A percentile compares a stretch with the other conserved stretches of the same genome.
Conservation (phyloP, 2,888 invertebrate genomes). For the Gymnosoma rotundatum region DNA sequence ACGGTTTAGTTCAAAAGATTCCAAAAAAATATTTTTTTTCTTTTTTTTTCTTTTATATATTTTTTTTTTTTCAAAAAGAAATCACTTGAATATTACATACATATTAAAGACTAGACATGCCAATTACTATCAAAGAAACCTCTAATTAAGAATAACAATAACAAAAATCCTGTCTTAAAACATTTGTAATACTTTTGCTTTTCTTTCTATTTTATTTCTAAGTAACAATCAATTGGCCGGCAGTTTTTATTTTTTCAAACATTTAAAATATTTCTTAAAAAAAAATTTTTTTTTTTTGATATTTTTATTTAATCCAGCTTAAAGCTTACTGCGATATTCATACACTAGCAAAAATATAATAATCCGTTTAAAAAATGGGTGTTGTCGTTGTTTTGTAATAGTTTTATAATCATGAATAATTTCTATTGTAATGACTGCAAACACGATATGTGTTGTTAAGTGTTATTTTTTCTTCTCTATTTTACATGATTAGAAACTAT, state of each 20-base stretch:
- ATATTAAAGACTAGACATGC: constrained; percentile 29
- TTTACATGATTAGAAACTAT: constrained; percentile 40
- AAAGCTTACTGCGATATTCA: constrained; percentile 18
- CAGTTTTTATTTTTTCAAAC: neutral
- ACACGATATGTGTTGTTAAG: constrained; percentile 52
- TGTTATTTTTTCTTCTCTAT: constrained; percentile 16
- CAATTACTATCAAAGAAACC: constrained; percentile 47
- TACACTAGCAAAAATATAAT: constrained; percentile 3
- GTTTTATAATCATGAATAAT: constrained; percentile 52
- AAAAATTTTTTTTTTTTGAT: neutral
- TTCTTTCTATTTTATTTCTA: constrained; percentile 39
- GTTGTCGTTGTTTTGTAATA: constrained; percentile 62
- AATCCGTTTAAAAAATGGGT: constrained; percentile 57
- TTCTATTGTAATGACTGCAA: constrained; percentile 53
- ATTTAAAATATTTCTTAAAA: constrained; percentile 8
- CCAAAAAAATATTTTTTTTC: neutral
- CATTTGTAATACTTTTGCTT: constrained; percentile 46
- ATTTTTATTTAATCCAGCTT: constrained; percentile 44
- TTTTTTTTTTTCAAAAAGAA: neutral
- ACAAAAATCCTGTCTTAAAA: constrained; percentile 33
- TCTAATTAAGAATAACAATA: constrained; percentile 7
- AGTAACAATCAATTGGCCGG: constrained; percentile 18
- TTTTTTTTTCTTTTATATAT: too few species aligned
- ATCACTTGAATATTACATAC: neutral
- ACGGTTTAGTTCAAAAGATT: constrained; percentile 19